Evolutionary conservation across 2,113 vertebrate species (phyloP).

Genomic region (Pavo muticus): DNA sequence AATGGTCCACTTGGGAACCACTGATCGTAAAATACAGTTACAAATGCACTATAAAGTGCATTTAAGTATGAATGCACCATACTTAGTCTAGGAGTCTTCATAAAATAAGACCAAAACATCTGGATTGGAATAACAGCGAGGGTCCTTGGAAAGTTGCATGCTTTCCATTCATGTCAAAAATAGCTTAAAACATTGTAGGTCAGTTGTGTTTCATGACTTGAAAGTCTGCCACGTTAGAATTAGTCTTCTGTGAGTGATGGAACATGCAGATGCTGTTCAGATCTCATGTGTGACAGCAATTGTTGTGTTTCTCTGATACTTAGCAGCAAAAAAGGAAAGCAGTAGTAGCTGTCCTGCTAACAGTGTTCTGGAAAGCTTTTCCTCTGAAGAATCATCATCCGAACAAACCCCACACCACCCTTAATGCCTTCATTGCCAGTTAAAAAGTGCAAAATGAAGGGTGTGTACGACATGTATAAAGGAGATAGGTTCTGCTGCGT

Average conservation of each 20-base stretch:
- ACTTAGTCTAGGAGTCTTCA: background rate
- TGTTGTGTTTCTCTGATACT: background rate
- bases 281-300: background rate
- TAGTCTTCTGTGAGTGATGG: background rate
- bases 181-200: background rate
- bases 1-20: accelerated
- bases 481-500: background rate
- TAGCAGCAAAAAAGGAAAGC: background rate
- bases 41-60: background rate
- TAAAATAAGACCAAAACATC: background rate
- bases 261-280: background rate
- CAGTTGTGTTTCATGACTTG: background rate
- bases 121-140: background rate
- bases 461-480: background rate
- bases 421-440: accelerated
- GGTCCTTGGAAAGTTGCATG: background rate
- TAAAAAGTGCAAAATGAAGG: background rate
- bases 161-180: background rate
- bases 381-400: background rate
- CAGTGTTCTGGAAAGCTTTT: background rate
- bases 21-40: background rate
- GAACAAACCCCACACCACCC: too few relatives aligned
- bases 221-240: background rate
- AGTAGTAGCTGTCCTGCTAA: background rate
- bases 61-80: too few relatives aligned